Evolutionary conservation across 2,113 vertebrate species (phyloP), one percentile per base, ranked within the genome.

Genomic region (Coturnix japonica): DNA sequence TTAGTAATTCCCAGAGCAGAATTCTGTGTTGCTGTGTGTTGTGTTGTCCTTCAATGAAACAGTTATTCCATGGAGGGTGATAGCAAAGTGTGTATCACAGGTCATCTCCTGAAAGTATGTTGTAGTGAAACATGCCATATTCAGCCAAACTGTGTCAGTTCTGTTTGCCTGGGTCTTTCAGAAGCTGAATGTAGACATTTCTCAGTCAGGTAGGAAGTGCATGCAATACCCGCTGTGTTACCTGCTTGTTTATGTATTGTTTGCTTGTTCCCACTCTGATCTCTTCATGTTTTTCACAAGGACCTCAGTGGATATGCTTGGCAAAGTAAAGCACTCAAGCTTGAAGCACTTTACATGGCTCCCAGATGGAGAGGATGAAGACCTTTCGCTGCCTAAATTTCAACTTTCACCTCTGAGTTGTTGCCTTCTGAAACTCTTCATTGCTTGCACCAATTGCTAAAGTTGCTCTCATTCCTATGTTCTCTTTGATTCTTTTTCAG

Each of bases 151-250:
- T 44, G 12, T 7, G 0, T 47, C 13, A n/a, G 14, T 69, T 77
- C 49, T 72, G 12, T 37, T 81, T 16, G 31, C 47, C 11, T 72
- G 33, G 3, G 10, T 18, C 28, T 44, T 64, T 47, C 0, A 3
- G 23, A 69, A 86, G 12, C 47, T 28, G 33, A 81, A 35, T 6
- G 11, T 23, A 23, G 8, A 26, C 0, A 30, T 7, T 53, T 25
- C 25, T 47, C 20, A 19, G 6, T 17, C 13, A 43, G n/a, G 26
- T 53, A 76, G 70, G 76, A 9, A 1, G 0, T 11, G 13, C 11
- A 7, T 0, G 6, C 23, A 22, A 22, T 4, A 1, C 1, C 2
- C 2, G 1, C 46, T n/a, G 66, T 23, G 63, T n/a, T 87, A 35
- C 30, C 51, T 26, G 21, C 22, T 82, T 61, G 63, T 65, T 66